Evolutionary conservation across 1,140 invertebrate species (phyloP), one percentile per base, ranked within the genome.

Genomic region (Hyposmocoma kahamanoa): DNA sequence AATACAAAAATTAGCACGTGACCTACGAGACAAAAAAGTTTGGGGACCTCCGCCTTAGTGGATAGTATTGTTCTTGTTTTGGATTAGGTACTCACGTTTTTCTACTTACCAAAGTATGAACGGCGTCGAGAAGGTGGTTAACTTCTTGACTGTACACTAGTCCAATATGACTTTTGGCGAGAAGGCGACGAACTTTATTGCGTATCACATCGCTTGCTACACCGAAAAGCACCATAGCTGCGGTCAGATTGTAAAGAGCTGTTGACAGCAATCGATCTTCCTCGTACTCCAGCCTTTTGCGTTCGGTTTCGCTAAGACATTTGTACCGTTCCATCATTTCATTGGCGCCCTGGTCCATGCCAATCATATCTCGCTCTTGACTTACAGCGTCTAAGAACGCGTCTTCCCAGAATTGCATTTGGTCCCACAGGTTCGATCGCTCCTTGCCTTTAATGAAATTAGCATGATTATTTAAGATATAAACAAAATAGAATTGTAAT

Each of bases 361-460:
- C 98, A 54, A 99, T 96, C 90, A 99, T 97, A 75, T 99, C 98
- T 43, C 98, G 88, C 78, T 99, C 98, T 84, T 99, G 97, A 41
- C 98, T 98, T 0, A 99, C 98, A 0, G 98, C 97, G 87, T 99
- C 98, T 19, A 99, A 87, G 75, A 99, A 99, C 0, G 96, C 95
- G 82, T 99, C 98, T 86, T 99, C 98, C 98, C 98, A 99, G 84
- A 99, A 99, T 72, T 99, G 97, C 95, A 99, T 98, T 87, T 99
- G 96, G 81, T 99, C 97, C 98, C 98, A 99, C n/a, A 99, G 80
- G 24, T 91, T 90, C 2, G 94, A 94, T 56, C 97, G 89, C 49
- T 87, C 86, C 67, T 87, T 87, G 21, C 86, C 86, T 87, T 42
- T 42, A 62, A 66, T 6, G 36, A 6, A n/a, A n/a, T n/a, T n/a